Evolutionary conservation across 2,113 vertebrate genomes (phyloP).

Genomic region (Nipponia nippon): DNA sequence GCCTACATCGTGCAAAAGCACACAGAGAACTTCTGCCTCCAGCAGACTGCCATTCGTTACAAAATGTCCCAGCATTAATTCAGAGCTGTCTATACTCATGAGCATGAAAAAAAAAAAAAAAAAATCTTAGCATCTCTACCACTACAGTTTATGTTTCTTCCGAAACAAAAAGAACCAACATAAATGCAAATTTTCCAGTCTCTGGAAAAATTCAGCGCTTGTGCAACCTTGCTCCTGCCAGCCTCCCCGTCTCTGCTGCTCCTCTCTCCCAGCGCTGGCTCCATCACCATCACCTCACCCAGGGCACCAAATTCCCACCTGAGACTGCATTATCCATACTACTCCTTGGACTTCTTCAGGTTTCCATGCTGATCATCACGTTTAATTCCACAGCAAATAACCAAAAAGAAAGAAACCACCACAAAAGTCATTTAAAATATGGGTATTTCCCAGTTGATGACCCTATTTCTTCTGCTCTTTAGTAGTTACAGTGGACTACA

Average conservation of each 20-base stretch:
- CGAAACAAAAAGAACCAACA: neutral
- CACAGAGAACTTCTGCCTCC: neutral
- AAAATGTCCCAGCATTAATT: neutral
- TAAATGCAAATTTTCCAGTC: neutral
- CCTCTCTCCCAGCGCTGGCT: neutral
- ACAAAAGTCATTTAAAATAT: rapidly evolving
- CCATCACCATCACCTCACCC: neutral
- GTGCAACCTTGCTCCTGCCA: neutral
- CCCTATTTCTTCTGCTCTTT: neutral
- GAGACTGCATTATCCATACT: neutral
- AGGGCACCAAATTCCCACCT: neutral
- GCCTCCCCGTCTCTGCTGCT: neutral
- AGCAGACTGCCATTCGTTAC: rapidly evolving
- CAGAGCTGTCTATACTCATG: neutral
- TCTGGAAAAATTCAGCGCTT: neutral
- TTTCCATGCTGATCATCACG: neutral
- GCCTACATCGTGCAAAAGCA: neutral
- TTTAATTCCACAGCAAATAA: neutral
- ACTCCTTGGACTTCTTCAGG: neutral
- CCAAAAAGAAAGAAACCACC: neutral
- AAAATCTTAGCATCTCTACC: neutral
- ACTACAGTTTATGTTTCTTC: neutral
- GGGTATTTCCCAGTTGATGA: neutral
- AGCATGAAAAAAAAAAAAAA: neutral
- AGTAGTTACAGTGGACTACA: neutral